phyloP scores from a whole-genome alignment of 2,113 vertebrate species.

The Theristicus caerulescens region DNA sequence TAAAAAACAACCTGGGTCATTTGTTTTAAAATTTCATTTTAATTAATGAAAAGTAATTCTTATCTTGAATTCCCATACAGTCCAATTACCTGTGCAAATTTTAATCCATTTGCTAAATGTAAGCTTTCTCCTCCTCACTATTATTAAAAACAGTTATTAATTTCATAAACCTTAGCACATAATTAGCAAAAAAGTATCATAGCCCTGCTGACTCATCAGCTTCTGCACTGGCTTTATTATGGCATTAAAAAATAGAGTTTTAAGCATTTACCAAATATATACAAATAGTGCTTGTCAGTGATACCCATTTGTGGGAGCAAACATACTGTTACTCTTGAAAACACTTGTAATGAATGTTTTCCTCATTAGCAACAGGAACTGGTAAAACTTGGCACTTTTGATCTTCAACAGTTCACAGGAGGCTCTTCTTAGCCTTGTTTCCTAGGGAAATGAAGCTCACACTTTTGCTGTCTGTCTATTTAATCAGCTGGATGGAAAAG shows the following conservation, averaged over 20 bases:
- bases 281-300: not conserved
- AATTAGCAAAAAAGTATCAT: conserved; percentile 30
- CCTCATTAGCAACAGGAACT: conserved; percentile 38
- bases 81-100: conserved; percentile 52
- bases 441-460: not conserved
- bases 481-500: not conserved
- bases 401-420: not conserved
- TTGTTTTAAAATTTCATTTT: conserved; percentile 40
- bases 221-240: not conserved
- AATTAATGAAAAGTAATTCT: conserved; percentile 24
- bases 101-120: not conserved
- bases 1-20: not conserved
- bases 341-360: conserved; percentile 23
- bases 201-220: conserved; percentile 26
- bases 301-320: not conserved
- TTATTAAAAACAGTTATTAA: conserved; percentile 51
- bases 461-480: not conserved
- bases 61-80: conserved; percentile 32
- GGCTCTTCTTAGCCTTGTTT: not conserved
- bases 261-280: conserved; percentile 23
- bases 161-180: conserved; percentile 35
- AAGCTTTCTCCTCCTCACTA: not conserved
- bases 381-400: conserved; percentile 21
- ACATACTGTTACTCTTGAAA: not conserved
- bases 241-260: not conserved